Conservation (phyloP, 2,888 invertebrate genomes). For the Andrena haemorrhoa region DNA sequence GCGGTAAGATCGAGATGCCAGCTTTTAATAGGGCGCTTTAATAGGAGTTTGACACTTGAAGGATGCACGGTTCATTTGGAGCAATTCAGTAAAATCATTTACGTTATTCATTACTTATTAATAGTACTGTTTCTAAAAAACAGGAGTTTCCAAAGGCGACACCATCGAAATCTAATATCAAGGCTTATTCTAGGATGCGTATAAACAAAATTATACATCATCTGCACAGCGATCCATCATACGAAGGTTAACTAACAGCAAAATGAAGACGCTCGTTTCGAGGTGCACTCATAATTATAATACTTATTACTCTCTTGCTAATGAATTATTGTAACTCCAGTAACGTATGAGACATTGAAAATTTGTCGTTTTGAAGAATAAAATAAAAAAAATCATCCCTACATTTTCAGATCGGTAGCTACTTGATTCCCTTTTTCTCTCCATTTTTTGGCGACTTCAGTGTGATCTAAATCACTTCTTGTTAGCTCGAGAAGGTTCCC, state of each 20-base stretch:
- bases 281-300: background rate
- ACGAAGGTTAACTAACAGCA: background rate
- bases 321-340: no score
- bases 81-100: background rate
- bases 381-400: background rate
- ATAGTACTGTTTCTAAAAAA: no score
- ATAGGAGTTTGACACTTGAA: no score
- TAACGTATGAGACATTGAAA: background rate
- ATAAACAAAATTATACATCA: no score
- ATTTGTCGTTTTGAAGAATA: background rate
- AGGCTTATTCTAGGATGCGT: no score
- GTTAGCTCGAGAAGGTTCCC: background rate
- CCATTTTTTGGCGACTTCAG: no score
- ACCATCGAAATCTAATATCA: no score
- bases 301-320: background rate
- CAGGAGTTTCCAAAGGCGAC: no score
- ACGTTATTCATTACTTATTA: no score
- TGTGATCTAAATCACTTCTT: background rate
- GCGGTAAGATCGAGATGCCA: constrained; percentile 37
- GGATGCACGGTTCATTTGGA: background rate
- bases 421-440: background rate
- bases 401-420: background rate
- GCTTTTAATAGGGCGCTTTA: constrained; percentile 52
- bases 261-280: background rate
- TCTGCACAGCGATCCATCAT: no score